These are phyloP conservation scores for Morpho achilles DNA, from an alignment of 2,888 invertebrate species.

Conservation along the genomic window DNA sequence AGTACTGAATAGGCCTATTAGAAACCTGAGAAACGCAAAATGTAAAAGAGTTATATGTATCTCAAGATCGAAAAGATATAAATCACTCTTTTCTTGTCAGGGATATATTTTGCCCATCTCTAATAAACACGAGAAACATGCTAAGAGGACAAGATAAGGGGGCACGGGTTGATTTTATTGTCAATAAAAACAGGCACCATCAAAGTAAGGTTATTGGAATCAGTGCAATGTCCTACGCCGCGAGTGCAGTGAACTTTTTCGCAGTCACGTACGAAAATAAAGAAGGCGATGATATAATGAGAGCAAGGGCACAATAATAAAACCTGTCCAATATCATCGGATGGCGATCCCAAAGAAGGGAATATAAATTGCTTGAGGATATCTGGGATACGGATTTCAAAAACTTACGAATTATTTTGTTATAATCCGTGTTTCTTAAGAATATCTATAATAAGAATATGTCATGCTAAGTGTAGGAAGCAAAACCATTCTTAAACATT, in stretches of 20 bases:
- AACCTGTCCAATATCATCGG: constrained; percentile 46
- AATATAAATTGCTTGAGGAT: constrained; percentile 22
- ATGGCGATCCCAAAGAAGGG: constrained; percentile 33
- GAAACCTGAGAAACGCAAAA: too few relatives aligned
- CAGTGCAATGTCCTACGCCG: constrained; percentile 40
- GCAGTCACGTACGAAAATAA: constrained; percentile 45
- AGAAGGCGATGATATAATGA: constrained; percentile 50
- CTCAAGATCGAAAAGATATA: too few relatives aligned
- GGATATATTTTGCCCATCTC: too few relatives aligned
- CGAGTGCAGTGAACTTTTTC: constrained; percentile 59
- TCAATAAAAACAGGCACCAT: constrained; percentile 21
- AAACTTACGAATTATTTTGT: not conserved
- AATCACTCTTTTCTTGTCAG: too few relatives aligned
- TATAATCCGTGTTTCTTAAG: too few relatives aligned
- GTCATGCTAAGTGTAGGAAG: too few relatives aligned
- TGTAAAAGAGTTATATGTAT: too few relatives aligned
- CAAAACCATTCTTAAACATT: too few relatives aligned
- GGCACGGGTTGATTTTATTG: constrained; percentile 29
- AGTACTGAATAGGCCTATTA: too few relatives aligned
- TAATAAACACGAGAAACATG: constrained; percentile 40
- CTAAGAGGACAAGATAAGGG: constrained; percentile 40
- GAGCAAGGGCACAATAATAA: constrained; percentile 52
- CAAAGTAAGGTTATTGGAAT: constrained; percentile 27
- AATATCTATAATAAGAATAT: too few relatives aligned
- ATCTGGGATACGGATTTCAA: not conserved